Evolutionary conservation across 2,888 invertebrate genomes (phyloP).

Genomic region (Troides helena): DNA sequence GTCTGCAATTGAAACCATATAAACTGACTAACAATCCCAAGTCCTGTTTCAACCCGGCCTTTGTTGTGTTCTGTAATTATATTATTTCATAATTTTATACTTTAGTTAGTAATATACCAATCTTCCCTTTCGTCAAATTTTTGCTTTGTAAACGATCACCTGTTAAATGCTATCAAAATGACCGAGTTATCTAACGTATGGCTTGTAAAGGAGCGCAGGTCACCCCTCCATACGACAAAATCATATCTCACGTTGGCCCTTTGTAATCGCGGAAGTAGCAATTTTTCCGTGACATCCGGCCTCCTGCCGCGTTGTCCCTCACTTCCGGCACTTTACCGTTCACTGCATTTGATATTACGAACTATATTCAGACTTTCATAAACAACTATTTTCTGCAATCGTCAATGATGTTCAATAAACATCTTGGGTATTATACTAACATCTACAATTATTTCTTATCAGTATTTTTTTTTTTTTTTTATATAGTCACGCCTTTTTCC

Average conservation of each 20-base stretch:
- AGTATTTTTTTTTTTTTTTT: no score
- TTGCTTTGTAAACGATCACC: background rate
- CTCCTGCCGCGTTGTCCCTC: conserved; percentile 39
- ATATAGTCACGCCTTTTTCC: no score
- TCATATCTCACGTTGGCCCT: conserved; percentile 62
- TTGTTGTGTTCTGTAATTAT: conserved; percentile 18
- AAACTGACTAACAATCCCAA: conserved; percentile 53
- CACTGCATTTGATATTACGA: conserved; percentile 46
- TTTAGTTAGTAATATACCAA: background rate
- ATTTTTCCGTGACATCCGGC: conserved; percentile 56
- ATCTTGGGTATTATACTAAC: no score
- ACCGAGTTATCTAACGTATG: conserved; percentile 33
- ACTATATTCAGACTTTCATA: conserved; percentile 9
- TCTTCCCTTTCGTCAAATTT: background rate
- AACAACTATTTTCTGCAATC: background rate
- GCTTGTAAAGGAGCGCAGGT: conserved; percentile 55
- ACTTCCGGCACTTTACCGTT: conserved; percentile 29
- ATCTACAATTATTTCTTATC: no score
- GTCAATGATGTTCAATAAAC: no score
- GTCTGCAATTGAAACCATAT: conserved; percentile 71
- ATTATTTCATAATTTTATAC: conserved; percentile 2
- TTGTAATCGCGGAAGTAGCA: conserved; percentile 70
- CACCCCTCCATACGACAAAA: conserved; percentile 61
- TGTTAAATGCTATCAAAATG: background rate
- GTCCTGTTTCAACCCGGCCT: conserved; percentile 12